Conservation (phyloP, 2,888 invertebrate species). For the Meiosimyza decipiens region DNA sequence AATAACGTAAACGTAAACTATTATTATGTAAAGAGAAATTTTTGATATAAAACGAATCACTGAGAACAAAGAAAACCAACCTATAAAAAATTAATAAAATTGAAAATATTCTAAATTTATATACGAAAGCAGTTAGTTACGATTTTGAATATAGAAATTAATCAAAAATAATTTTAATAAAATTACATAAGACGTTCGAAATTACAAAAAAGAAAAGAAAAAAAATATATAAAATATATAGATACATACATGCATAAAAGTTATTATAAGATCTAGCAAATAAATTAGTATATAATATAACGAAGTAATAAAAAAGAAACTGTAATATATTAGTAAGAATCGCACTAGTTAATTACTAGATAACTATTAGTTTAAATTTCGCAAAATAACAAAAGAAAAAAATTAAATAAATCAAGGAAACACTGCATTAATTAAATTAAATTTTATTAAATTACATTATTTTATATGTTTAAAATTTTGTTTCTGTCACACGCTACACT, state of each 20-base stretch:
- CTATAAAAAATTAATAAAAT: conserved; percentile 26
- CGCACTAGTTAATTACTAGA: conserved; percentile 20
- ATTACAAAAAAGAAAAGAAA: conserved; percentile 43
- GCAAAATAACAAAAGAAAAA: conserved; percentile 1
- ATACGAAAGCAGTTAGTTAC: conserved; percentile 51
- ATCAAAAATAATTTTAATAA: conserved; percentile 24
- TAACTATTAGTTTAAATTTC: conserved; percentile 16
- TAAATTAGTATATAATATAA: conserved; percentile 9
- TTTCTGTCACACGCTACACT: too few relatives aligned
- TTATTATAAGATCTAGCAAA: not conserved
- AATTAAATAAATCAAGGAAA: too few relatives aligned
- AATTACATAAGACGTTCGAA: conserved; percentile 43
- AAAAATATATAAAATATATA: conserved; percentile 50
- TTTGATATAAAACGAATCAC: conserved; percentile 28
- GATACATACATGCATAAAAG: conserved; percentile 12
- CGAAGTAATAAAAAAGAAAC: conserved; percentile 1
- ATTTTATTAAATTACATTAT: too few relatives aligned
- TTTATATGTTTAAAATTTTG: too few relatives aligned
- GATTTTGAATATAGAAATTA: conserved; percentile 57
- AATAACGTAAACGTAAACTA: conserved; percentile 23
- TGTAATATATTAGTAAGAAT: conserved; percentile 13
- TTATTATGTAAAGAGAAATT: conserved; percentile 17
- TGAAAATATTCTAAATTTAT: conserved; percentile 54
- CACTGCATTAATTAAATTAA: too few relatives aligned
- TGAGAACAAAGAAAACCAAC: not conserved